A percentile compares a stretch with the other conserved stretches of the same genome.
phyloP scores from a whole-genome alignment of 1,140 invertebrate species.

The Scylla paramamosain region DNA sequence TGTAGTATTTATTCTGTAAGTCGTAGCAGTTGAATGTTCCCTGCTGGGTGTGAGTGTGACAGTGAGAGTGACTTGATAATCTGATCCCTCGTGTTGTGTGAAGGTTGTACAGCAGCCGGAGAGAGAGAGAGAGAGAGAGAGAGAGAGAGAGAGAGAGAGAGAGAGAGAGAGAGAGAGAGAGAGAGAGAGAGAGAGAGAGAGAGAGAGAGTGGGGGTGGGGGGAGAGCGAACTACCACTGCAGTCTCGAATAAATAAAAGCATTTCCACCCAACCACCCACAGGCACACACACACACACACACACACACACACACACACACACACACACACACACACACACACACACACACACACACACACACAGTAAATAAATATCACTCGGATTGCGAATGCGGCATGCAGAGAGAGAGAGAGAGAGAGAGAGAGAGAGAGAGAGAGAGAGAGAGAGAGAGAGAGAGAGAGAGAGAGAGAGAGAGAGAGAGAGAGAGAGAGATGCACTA shows the following conservation, averaged over 20 bases:
- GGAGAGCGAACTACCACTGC: neutral
- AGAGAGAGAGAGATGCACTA: no score
- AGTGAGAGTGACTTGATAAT: no score
- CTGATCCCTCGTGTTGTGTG: no score
- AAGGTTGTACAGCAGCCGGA: no score
- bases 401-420: neutral
- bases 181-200: neutral
- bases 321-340: slow-evolving; percentile 46
- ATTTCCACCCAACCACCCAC: neutral
- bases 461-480: no score
- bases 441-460: neutral
- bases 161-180: neutral
- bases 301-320: slow-evolving; percentile 36
- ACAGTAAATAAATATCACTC: neutral
- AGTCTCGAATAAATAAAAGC: neutral
- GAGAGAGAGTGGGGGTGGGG: neutral
- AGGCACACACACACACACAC: neutral
- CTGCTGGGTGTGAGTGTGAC: no score
- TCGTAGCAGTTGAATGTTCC: no score
- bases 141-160: neutral
- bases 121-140: neutral
- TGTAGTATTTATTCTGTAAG: no score
- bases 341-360: slow-evolving; percentile 45
- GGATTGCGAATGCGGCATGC: neutral
- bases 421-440: slow-evolving; percentile 13